A percentile compares a stretch with the other conserved stretches of the same genome.
These are phyloP conservation scores for Tipula lateralis DNA, from an alignment of 2,888 invertebrate genomes.

Conservation along the genomic window DNA sequence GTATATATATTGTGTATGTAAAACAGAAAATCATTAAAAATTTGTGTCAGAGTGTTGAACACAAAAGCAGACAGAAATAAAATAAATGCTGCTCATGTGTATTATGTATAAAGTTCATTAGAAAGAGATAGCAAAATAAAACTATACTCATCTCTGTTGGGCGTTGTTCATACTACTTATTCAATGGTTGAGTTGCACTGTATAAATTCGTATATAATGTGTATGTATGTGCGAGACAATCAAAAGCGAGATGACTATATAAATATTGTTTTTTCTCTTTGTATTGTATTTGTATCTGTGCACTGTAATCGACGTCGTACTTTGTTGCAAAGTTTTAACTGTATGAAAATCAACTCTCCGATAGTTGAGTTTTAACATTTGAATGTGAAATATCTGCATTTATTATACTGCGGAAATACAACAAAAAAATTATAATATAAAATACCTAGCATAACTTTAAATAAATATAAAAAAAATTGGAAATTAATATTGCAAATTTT, in stretches of 20 bases:
- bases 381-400: slow-evolving; percentile 29
- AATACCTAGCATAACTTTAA: background rate
- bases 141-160: background rate
- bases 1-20: background rate
- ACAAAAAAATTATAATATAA: background rate
- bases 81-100: background rate
- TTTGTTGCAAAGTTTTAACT: background rate
- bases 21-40: background rate
- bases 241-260: background rate
- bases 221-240: background rate
- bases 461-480: background rate
- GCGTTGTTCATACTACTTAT: background rate
- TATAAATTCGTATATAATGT: background rate
- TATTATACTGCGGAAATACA: slow-evolving; percentile 20
- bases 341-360: slow-evolving; percentile 14
- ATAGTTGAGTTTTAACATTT: slow-evolving; percentile 27
- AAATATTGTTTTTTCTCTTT: background rate
- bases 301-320: background rate
- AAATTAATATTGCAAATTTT: background rate
- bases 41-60: background rate
- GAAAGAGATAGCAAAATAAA: background rate
- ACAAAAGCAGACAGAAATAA: background rate
- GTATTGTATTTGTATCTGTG: background rate
- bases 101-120: slow-evolving; percentile 1
- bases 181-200: background rate